Base-by-base conservation (phyloP, 1,140 invertebrate genomes). In the Diuraphis noxia region DNA sequence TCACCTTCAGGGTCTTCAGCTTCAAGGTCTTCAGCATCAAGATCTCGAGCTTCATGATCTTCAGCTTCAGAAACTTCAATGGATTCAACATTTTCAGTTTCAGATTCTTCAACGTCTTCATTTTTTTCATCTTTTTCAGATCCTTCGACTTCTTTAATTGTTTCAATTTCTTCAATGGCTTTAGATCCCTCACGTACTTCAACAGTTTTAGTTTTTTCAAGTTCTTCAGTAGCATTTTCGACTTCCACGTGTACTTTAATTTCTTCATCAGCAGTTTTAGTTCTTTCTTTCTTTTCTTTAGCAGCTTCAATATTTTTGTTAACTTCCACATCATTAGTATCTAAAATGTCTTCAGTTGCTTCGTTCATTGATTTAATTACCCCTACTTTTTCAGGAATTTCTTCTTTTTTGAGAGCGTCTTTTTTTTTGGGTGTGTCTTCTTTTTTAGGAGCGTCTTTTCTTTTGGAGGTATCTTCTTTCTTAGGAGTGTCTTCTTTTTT, bases 81-180 rank as follows among this genome's bases (percentile, higher is more conserved):
- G n/a, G n/a, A n/a, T 36, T 86, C 46, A 86, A 21, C 19, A 38
- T 79, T 36, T 34, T 86, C 46, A 86, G n/a, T n/a, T 88, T 88
- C 52, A 40, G 7, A 6, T n/a, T 9, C 36, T 41, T 88, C n/a
- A 36, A 46, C 21, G 49, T 36, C 7, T 52, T 87, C 9, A 52
- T 13, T 52, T 56, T 0, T 25, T 88, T 72, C 21, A 36, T 38
- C 34, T 23, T 6, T 86, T 52, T 86, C 85, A 52, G n/a, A 30
- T 87, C 25, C 10, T 25, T 52, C n/a, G 34, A 23, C 30, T 85
- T 25, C 38, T n/a, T 84, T 19, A 30, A n/a, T 25, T 87, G 21
- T 21, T 38, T 52, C 25, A 38, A 10, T 87, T 38, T 0, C 36
- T 88, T 88, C 43, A 85, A 34, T 21, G 23, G 23, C 2, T 56